Percentiles rank a stretch among this genome's conserved stretches.
Evolutionary conservation across 2,797 vertebrate species (phyloP).

Genomic region (Mormyrus hasselquistii): DNA sequence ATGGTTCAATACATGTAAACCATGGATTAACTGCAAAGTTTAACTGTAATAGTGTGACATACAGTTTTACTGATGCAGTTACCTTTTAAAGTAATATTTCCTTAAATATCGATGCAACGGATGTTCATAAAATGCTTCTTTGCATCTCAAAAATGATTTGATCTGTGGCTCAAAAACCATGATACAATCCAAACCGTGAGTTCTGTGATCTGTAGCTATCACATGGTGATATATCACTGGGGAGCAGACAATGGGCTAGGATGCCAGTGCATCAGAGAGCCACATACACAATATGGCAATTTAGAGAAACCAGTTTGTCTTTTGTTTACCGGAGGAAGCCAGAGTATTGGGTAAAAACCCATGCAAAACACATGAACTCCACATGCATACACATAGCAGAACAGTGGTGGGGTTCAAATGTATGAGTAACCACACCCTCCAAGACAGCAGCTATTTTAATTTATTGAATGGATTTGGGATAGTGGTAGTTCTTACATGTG

Average conservation of each 20-base stretch:
- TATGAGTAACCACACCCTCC: not conserved
- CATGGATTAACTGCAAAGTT: not conserved
- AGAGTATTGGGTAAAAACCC: not conserved
- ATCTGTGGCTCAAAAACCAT: not conserved
- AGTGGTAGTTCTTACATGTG: not conserved
- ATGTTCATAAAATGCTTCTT: not conserved
- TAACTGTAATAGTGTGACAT: not conserved
- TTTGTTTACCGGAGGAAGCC: not conserved
- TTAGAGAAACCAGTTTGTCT: not conserved
- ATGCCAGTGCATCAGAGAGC: not conserved
- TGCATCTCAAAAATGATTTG: not conserved
- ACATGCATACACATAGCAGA: not conserved
- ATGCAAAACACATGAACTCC: not conserved
- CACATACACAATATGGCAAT: not conserved
- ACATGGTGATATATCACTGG: not conserved
- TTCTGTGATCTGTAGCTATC: not conserved
- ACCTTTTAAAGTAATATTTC: not conserved
- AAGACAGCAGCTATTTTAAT: not conserved
- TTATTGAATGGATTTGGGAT: not conserved
- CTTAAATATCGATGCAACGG: not conserved
- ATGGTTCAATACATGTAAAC: not conserved
- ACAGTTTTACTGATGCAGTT: not conserved
- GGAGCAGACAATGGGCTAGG: not conserved
- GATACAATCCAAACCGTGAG: not conserved
- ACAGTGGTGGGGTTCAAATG: not conserved